These are phyloP conservation scores for Podilymbus podiceps DNA, from an alignment of 2,113 vertebrate species.

Conservation along the genomic window DNA sequence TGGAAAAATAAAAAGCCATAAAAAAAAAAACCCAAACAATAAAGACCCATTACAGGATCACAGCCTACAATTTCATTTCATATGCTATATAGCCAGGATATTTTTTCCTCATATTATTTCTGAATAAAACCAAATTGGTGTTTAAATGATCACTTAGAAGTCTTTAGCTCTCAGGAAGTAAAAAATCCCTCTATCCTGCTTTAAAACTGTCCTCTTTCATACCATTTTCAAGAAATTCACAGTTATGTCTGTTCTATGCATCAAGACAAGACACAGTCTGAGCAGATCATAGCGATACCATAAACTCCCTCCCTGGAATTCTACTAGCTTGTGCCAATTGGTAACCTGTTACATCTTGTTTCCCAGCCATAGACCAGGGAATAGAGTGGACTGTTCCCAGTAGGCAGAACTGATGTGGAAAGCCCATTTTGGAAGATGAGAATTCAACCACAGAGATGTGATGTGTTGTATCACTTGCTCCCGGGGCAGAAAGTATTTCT, in stretches of 20 bases:
- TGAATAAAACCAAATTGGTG: neutral
- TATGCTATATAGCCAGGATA: neutral
- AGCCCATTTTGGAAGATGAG: neutral
- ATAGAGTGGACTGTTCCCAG: neutral
- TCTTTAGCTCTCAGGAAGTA: neutral
- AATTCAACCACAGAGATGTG: neutral
- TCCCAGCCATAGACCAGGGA: neutral
- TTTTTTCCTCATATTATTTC: neutral
- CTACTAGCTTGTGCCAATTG: neutral
- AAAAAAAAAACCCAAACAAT: too few species aligned
- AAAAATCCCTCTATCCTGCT: neutral
- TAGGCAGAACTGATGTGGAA: neutral
- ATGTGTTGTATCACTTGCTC: neutral
- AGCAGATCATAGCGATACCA: neutral
- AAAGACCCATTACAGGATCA: neutral
- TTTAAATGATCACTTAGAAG: neutral
- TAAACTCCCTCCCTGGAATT: neutral
- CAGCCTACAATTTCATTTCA: neutral
- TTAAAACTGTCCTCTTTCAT: neutral
- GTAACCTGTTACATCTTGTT: fast-evolving
- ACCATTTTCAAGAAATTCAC: neutral
- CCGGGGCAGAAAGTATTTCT: neutral
- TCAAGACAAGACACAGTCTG: neutral
- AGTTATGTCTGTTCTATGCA: neutral
- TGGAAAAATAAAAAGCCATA: neutral